Base-by-base conservation (phyloP, 2,113 vertebrate species). In the Chrysemys picta region DNA sequence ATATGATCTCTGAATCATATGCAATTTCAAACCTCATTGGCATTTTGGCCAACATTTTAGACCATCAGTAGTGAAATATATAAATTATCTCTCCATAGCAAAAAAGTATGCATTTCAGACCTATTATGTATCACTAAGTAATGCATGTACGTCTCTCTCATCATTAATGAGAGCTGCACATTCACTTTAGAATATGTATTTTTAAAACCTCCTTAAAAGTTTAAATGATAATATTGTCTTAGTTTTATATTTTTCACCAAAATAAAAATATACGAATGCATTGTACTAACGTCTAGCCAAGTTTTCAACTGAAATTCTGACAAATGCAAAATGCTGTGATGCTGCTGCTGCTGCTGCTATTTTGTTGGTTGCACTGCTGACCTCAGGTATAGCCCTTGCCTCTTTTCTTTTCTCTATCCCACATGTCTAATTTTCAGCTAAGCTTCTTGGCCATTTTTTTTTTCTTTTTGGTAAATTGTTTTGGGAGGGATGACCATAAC, bases 291-390 rank as follows among this genome's bases (percentile, higher is more conserved):
- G 59, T 35, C 62, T 5, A n/a, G 3, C 24, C 5, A 35, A 54
- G 50, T 19, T 56, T 65, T 49, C n/a, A 22, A 25, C 80, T 3
- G 35, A n/a, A 86, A 79, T 3, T 81, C 84, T 1, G 0, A 4
- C 35, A 45, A 13, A 35, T 0, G 13, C 92, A 69, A 50, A 69
- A 42, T 1, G 10, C 49, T 0, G 1, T 6, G 5, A 1, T 1
- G 0, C 24, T 57, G 10, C 19, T 50, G 14, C 76, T 31, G 8
- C 2, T 27, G 16, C 16, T 5, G 16, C 38, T 10, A 29, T 31
- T 49, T 65, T 14, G 17, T 14, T 24, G n/a, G 29, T 38, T n/a
- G 5, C 83, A 45, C 27, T 83, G 27, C 54, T 54, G 10, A 62
- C 88, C 82, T 9, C 10, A 1, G 7, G 49, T 25, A 24, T 72